Evolutionary conservation across 2,888 invertebrate genomes (phyloP), one percentile per base, ranked within the genome.

Genomic region (Galeopsomyia nigrocyanea): DNA sequence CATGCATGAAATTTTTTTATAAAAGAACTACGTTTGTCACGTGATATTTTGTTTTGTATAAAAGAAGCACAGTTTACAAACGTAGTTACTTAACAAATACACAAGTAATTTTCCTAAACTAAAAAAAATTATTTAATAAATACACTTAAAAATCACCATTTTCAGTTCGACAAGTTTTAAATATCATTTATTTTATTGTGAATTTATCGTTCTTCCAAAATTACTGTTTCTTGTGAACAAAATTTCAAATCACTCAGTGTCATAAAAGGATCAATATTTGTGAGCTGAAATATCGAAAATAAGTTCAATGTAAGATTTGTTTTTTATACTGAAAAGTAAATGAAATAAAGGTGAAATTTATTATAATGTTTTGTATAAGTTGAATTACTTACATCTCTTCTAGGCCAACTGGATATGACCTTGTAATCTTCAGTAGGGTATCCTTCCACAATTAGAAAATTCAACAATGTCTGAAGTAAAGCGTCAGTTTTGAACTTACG

Each of bases 181-280:
- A 73, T 61, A 74, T 76, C 61, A 64, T 74, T 79, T 53, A 77
- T 79, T 80, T 79, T 77, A 79, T 80, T 76, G 77, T 74, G 76
- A 68, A 78, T 87, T 94, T 93, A 96, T 92, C 95, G 94, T 88
- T 96, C 96, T 88, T 98, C 97, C 80, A 98, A 89, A 89, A 95
- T 96, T 80, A 98, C 91, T 78, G 97, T 97, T 90, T 98, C 98
- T 90, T 98, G 97, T 67, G 96, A 94, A 88, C 91, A 96, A 81
- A 98, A 90, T 87, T 96, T 96, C 79, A 97, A 89, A 79, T 93
- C 92, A 85, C 92, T 90, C 79, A 98, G 88, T 75, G 96, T 94
- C 87, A 92, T 91, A 82, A 88, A 90, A 58, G 89, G 88, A 87
- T 96, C 93, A 87, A 95, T 89, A 77, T 91, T 89, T 76, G 96